These are phyloP conservation scores for Stenoptilia bipunctidactyla DNA, from an alignment of 2,888 invertebrate species.

Conservation along the genomic window DNA sequence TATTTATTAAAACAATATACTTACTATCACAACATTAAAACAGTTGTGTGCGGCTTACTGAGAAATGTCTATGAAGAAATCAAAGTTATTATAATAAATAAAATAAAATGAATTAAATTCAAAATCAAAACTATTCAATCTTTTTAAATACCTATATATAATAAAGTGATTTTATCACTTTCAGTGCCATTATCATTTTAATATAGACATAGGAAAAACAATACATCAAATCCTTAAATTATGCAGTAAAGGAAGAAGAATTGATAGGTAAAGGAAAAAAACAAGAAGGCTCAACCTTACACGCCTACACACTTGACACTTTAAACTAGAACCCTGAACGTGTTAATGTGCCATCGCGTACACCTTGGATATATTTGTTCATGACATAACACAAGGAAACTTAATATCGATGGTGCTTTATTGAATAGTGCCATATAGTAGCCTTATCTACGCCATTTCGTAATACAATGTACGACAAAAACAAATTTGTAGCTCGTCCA, in stretches of 20 bases:
- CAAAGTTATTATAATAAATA: too few relatives aligned
- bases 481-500: slow-evolving; percentile 26
- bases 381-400: neutral
- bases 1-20: too few relatives aligned
- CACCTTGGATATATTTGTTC: neutral
- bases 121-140: too few relatives aligned
- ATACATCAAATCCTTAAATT: too few relatives aligned
- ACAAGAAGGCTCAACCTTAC: neutral
- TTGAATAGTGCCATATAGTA: neutral
- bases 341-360: neutral
- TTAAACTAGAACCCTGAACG: neutral
- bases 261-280: neutral
- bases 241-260: neutral
- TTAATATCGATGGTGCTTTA: neutral
- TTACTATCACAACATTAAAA: too few relatives aligned
- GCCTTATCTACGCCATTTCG: neutral
- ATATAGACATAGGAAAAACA: too few relatives aligned
- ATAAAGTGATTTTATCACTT: too few relatives aligned
- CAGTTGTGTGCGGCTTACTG: too few relatives aligned
- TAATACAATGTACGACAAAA: neutral
- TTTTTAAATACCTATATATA: too few relatives aligned
- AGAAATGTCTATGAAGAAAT: too few relatives aligned
- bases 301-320: neutral
- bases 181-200: too few relatives aligned
- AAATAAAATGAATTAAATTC: too few relatives aligned